phyloP scores from a whole-genome alignment of 2,113 vertebrate species.

The Oenanthe melanoleuca region DNA sequence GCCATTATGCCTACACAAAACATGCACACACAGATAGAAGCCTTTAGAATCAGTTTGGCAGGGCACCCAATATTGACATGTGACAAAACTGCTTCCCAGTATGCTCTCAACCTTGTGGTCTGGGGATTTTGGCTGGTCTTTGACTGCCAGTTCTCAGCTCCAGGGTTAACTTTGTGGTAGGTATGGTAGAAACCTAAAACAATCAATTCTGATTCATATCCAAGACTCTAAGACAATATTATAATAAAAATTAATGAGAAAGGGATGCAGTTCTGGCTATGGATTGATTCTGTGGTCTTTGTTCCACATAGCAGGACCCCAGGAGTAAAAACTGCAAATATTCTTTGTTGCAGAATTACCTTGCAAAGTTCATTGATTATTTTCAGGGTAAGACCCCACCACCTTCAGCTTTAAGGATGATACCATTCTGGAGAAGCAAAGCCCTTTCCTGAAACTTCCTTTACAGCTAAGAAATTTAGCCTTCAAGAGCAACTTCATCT shows the following conservation, averaged over 20 bases:
- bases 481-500: neutral
- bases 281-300: constrained; percentile 3
- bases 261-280: neutral
- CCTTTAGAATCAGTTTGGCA: neutral
- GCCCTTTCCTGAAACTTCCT: neutral
- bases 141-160: neutral
- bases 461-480: neutral
- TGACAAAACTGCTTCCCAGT: neutral
- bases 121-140: neutral
- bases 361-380: neutral
- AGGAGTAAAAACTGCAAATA: neutral
- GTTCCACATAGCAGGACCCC: neutral
- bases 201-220: neutral
- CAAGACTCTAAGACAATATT: neutral
- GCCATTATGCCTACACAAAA: neutral
- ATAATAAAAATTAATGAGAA: neutral
- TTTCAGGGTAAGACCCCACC: neutral
- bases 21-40: rapidly evolving
- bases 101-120: neutral
- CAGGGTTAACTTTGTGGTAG: neutral
- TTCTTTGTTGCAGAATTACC: neutral
- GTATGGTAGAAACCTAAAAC: neutral
- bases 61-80: neutral
- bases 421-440: neutral
- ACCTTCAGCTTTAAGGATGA: neutral